Evolutionary conservation across 1,140 invertebrate genomes (phyloP).

Genomic region (Eciton burchellii): DNA sequence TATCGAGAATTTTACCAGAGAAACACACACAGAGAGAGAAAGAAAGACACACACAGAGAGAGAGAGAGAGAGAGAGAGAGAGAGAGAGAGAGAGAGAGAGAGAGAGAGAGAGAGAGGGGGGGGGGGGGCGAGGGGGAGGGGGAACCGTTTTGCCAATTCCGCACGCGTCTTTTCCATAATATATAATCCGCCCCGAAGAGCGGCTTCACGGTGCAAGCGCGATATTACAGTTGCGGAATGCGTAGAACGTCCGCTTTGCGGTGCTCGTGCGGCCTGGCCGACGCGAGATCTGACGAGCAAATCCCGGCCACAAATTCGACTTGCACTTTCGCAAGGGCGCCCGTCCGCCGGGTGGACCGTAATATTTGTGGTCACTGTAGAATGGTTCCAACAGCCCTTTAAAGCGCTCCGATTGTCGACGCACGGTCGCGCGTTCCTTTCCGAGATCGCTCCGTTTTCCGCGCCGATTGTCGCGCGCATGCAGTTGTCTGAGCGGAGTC

Average conservation of each 20-base stretch:
- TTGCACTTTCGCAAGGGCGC: slow-evolving; percentile 51
- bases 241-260: slow-evolving; percentile 49
- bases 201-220: slow-evolving; percentile 26
- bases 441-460: slow-evolving; percentile 3
- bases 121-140: no score
- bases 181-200: slow-evolving; percentile 31
- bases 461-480: slow-evolving; percentile 33
- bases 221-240: slow-evolving; percentile 56
- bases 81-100: no score
- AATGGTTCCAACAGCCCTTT: slow-evolving; percentile 34
- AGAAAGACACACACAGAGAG: no score
- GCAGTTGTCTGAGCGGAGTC: slow-evolving; percentile 8
- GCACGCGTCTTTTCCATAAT: neutral
- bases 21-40: no score
- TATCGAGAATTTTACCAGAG: neutral
- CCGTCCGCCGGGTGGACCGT: slow-evolving; percentile 31
- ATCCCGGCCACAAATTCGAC: slow-evolving; percentile 54
- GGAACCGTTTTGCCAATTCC: no score
- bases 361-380: slow-evolving; percentile 53
- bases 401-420: slow-evolving; percentile 24
- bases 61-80: no score
- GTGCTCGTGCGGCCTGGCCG: slow-evolving; percentile 25
- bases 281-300: slow-evolving; percentile 57
- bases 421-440: neutral
- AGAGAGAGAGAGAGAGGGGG: no score